phyloP scores from a whole-genome alignment of 2,797 vertebrate species.

The Dendrocincla tyrannina region DNA sequence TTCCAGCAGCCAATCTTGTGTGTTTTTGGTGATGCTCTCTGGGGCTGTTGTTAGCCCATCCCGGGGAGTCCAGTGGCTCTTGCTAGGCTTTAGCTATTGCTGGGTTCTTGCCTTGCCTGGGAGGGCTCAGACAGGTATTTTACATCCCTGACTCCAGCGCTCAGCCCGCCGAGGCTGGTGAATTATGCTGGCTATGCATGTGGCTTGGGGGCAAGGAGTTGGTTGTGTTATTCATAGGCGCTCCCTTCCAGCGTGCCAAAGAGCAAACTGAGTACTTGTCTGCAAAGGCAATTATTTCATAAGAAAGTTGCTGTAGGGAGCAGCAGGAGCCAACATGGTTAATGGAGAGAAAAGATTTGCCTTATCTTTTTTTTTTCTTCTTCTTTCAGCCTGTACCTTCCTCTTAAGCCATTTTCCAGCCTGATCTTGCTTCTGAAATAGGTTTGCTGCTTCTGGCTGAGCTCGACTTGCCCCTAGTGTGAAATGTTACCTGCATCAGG shows the following conservation, averaged over 20 bases:
- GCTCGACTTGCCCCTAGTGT: not conserved
- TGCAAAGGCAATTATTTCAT: slow-evolving; percentile 65
- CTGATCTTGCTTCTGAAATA: not conserved
- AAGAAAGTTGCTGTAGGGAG: slow-evolving; percentile 60
- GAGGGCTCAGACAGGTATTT: slow-evolving; percentile 49
- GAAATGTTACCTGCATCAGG: not conserved
- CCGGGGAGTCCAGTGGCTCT: not conserved
- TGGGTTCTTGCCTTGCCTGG: slow-evolving; percentile 10
- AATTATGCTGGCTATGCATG: slow-evolving; percentile 55
- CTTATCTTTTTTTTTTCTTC: not conserved
- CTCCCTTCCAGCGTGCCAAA: slow-evolving; percentile 52
- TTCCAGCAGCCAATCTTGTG: not conserved
- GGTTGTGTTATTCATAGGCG: slow-evolving; percentile 16
- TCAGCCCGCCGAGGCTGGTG: slow-evolving; percentile 3
- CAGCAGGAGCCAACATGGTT: slow-evolving; percentile 26
- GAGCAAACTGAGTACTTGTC: slow-evolving; percentile 56
- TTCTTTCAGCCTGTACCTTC: rapidly evolving
- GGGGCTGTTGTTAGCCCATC: not conserved
- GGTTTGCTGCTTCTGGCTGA: not conserved
- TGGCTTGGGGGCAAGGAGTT: slow-evolving; percentile 51
- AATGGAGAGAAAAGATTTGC: not conserved
- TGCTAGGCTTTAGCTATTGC: not conserved
- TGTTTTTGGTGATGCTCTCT: not conserved
- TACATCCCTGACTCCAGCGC: slow-evolving; percentile 27
- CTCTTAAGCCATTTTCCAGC: not conserved